Base-by-base conservation (phyloP, 2,888 invertebrate species). In the Synanthedon vespiformis region DNA sequence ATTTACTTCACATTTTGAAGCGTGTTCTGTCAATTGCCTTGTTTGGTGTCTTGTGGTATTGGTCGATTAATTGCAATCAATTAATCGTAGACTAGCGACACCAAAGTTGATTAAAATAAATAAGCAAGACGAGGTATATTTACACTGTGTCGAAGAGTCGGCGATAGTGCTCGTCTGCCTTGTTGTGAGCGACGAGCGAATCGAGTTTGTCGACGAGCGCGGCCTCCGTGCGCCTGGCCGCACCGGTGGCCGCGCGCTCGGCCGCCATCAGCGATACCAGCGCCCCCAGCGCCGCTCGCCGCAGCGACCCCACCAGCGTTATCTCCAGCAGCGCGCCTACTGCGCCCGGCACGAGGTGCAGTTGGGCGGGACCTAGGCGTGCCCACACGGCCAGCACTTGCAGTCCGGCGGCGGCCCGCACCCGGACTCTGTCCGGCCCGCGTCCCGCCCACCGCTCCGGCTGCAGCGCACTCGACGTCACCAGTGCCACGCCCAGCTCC, bases 241-340 rank as follows among this genome's bases (percentile, higher is more conserved):
- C 94, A 0, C 96, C 96, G 0, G 94, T 91, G 1, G 92, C 91
- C 6, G 88, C 86, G 56, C 94, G 93, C 70, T 98, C 97, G 64
- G 95, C 95, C 61, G 97, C 95, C 95, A 98, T 97, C 90, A 98
- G 94, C 63, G 97, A 96, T 65, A 96, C 97, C 64, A 98, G 94
- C 49, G 98, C 96, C 6, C 96, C 95, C 11, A 98, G 80, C 0
- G 97, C 97, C 0, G 96, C 95, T 61, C 95, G 93, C 0, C 98
- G 90, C 6, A 98, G 90, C 67, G 96, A 95, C 0, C 95, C 94
- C 4, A 98, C 96, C 40, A 98, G 86, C 0, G 97, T 97, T 4
- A 98, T 96, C 80, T 97, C 96, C 48, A 98, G 88, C 63, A 98
- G 94, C 0, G 96, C 97, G 0, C 97, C 97, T 6, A 98, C 96